Evolutionary conservation across 2,888 invertebrate genomes (phyloP).

Genomic region (Drosophila austrosaltans): DNA sequence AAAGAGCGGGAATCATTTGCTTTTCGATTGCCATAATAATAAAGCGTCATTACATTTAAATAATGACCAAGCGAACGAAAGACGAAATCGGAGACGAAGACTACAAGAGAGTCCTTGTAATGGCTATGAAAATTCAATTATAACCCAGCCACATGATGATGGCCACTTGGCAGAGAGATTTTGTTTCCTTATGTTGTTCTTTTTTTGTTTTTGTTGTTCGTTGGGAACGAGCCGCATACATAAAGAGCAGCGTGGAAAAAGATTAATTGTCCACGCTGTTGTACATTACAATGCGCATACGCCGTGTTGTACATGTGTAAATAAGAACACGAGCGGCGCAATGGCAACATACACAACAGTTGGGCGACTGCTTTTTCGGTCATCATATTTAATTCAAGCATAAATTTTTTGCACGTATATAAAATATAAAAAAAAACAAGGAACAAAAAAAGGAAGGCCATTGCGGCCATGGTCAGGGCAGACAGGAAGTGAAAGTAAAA

Average conservation of each 20-base stretch:
- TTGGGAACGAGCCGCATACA: slow-evolving; percentile 47
- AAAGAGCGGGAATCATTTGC: slow-evolving; percentile 76
- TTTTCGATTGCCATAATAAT: slow-evolving; percentile 77
- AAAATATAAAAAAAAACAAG: slow-evolving; percentile 54
- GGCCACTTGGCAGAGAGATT: slow-evolving; percentile 37
- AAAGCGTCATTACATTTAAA: slow-evolving; percentile 79
- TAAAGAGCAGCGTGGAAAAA: slow-evolving; percentile 71
- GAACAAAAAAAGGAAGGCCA: not conserved
- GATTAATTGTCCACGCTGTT: slow-evolving; percentile 75
- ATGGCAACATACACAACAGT: slow-evolving; percentile 35
- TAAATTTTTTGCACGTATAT: slow-evolving; percentile 76
- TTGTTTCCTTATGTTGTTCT: not conserved
- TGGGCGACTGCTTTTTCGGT: slow-evolving; percentile 75
- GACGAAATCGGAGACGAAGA: slow-evolving; percentile 14
- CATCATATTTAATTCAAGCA: slow-evolving; percentile 80
- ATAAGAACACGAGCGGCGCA: slow-evolving; percentile 53
- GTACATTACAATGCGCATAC: slow-evolving; percentile 76
- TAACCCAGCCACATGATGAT: slow-evolving; percentile 75
- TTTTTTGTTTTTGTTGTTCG: not conserved
- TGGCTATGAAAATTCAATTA: slow-evolving; percentile 80
- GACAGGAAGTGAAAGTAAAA: slow-evolving; percentile 51
- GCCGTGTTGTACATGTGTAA: slow-evolving; percentile 77
- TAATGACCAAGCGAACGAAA: slow-evolving; percentile 59
- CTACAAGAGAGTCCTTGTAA: slow-evolving; percentile 47
- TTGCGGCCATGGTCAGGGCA: not conserved